Percentiles rank a stretch among this genome's conserved stretches.
Conservation (phyloP, 2,113 vertebrate species). For the Ceratotherium simum region DNA sequence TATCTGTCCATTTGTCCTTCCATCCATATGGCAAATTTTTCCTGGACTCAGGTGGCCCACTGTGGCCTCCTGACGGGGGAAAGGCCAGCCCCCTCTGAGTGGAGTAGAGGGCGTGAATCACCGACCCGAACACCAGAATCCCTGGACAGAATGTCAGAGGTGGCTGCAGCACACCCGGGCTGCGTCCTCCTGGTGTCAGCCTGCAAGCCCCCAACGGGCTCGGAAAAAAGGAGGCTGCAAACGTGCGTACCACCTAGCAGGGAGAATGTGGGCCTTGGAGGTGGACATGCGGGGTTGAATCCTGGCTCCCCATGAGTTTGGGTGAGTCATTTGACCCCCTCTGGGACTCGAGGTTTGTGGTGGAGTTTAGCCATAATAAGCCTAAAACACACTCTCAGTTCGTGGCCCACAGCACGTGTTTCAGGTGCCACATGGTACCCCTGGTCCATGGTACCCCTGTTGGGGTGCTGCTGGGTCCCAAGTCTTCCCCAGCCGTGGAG, state of each 20-base stretch:
- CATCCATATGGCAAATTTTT: too few relatives aligned
- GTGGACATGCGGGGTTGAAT: background rate
- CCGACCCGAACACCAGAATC: background rate
- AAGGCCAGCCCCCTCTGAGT: background rate
- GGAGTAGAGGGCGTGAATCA: background rate
- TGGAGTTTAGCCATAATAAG: background rate
- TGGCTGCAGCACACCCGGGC: background rate
- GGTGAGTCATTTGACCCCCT: background rate
- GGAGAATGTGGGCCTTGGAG: background rate
- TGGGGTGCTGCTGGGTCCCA: background rate
- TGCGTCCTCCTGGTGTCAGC: background rate
- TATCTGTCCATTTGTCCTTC: background rate
- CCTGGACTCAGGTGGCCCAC: background rate
- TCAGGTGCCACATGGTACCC: background rate
- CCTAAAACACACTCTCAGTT: background rate
- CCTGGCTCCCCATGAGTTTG: background rate
- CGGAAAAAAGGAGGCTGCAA: background rate
- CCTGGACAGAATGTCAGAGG: background rate
- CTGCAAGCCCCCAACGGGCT: background rate
- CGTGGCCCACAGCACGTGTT: background rate
- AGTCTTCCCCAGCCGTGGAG: background rate
- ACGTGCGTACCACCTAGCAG: background rate
- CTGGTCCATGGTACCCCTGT: background rate
- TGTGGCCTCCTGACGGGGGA: background rate
- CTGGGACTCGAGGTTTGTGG: background rate